These are phyloP conservation scores for Mercenaria mercenaria DNA, from an alignment of 1,140 invertebrate genomes.

Conservation along the genomic window DNA sequence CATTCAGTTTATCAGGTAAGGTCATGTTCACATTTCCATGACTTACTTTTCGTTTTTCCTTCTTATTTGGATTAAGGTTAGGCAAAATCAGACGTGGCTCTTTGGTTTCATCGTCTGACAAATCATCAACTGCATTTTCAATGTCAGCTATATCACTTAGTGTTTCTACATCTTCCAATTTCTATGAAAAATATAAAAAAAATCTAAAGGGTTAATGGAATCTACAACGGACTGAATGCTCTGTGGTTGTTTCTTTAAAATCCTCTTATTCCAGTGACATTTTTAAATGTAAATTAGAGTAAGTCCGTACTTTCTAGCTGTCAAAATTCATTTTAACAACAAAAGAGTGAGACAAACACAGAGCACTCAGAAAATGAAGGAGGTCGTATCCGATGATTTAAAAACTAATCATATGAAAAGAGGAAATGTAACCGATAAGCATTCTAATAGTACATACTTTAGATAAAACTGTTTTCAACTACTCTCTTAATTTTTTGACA, in stretches of 20 bases:
- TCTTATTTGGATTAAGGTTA: slow-evolving; percentile 54
- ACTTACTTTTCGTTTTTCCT: slow-evolving; percentile 65
- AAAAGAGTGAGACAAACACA: neutral
- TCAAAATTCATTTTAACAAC: neutral
- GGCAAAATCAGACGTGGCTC: slow-evolving; percentile 60
- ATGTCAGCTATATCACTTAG: slow-evolving; percentile 63
- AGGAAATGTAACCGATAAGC: too few relatives aligned
- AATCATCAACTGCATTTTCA: slow-evolving; percentile 63
- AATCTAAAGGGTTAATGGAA: neutral
- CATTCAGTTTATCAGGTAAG: slow-evolving; percentile 11
- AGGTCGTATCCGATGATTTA: too few relatives aligned
- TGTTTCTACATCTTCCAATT: slow-evolving; percentile 62
- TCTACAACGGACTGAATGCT: neutral
- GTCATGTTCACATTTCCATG: neutral
- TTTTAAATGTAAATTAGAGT: too few relatives aligned
- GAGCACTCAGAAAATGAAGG: neutral
- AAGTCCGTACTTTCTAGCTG: too few relatives aligned
- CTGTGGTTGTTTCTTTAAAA: slow-evolving; percentile 13
- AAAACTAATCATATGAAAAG: too few relatives aligned
- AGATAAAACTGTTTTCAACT: too few relatives aligned
- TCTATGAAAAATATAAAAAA: slow-evolving; percentile 36
- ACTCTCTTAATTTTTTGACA: neutral
- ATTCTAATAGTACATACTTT: too few relatives aligned
- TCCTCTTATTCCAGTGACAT: too few relatives aligned
- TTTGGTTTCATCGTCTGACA: slow-evolving; percentile 63